Percentiles rank a stretch among this genome's conserved stretches.
Evolutionary conservation across 2,797 vertebrate species (phyloP).

Genomic region (Anguilla anguilla): DNA sequence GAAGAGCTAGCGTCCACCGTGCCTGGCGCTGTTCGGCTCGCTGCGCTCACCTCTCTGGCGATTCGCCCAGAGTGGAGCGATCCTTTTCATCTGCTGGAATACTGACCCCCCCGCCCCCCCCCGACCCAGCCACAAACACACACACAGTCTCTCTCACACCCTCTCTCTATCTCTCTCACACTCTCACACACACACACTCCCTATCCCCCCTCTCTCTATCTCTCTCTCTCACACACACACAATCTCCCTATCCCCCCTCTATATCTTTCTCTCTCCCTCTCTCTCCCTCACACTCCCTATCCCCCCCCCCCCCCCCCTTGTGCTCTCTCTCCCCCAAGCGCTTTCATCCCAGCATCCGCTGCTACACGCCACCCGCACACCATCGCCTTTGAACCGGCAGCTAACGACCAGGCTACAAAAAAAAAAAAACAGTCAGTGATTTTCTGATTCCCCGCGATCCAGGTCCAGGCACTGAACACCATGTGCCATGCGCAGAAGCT

Average conservation of each 20-base stretch:
- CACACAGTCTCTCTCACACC: too few relatives aligned
- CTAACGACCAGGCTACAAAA: background rate
- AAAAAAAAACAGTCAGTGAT: background rate
- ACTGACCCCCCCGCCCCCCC: background rate
- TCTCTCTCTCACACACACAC: too few relatives aligned
- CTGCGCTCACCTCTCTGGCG: background rate
- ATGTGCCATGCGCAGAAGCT: background rate
- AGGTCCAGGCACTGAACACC: background rate
- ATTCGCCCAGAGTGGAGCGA: background rate
- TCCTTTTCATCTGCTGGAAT: background rate
- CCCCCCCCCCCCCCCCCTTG: too few relatives aligned
- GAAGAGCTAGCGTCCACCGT: background rate
- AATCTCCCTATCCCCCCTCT: too few relatives aligned
- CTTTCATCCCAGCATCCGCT: background rate
- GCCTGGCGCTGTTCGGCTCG: background rate
- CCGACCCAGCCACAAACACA: background rate
- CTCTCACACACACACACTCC: too few relatives aligned
- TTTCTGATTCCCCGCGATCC: background rate
- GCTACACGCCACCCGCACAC: too few relatives aligned
- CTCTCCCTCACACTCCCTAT: too few relatives aligned
- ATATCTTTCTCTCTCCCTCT: too few relatives aligned
- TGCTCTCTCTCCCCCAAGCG: background rate
- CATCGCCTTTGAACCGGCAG: background rate
- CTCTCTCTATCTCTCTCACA: too few relatives aligned
- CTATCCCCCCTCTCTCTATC: too few relatives aligned